A percentile compares a stretch with the other conserved stretches of the same genome.
These are phyloP conservation scores for Pica pica DNA, from an alignment of 2,113 vertebrate species.

Conservation along the genomic window DNA sequence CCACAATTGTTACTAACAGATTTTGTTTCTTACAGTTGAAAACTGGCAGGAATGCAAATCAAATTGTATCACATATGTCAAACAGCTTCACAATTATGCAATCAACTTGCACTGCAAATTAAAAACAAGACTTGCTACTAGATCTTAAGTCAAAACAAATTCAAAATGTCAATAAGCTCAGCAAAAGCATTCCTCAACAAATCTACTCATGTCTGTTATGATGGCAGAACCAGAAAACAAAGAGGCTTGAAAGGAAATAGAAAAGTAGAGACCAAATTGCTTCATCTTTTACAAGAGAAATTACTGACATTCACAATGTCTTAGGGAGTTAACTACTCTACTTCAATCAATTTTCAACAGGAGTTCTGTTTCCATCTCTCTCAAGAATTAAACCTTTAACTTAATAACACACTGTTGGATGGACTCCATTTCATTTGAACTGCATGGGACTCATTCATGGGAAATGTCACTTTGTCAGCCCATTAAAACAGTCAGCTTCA, in stretches of 20 bases:
- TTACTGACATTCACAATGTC: background rate
- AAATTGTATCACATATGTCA: slow-evolving; percentile 54
- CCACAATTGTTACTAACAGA: slow-evolving; percentile 45
- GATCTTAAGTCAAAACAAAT: slow-evolving; percentile 54
- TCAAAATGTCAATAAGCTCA: slow-evolving; percentile 28
- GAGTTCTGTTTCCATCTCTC: background rate
- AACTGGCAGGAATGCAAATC: slow-evolving; percentile 29
- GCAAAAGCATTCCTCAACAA: slow-evolving; percentile 16
- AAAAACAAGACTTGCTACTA: slow-evolving; percentile 54
- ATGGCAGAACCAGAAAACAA: background rate
- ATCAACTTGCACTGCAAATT: slow-evolving; percentile 58
- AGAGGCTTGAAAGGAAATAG: background rate
- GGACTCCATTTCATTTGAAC: background rate
- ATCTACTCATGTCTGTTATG: background rate
- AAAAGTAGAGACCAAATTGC: background rate
- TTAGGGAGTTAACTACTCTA: background rate
- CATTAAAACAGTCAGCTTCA: background rate
- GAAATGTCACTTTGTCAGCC: background rate
- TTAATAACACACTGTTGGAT: background rate
- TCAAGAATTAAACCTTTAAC: background rate
- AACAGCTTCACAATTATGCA: slow-evolving; percentile 57
- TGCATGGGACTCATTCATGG: background rate
- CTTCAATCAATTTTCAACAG: background rate
- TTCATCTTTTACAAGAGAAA: background rate
- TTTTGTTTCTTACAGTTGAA: slow-evolving; percentile 56